Evolutionary conservation across 2,888 invertebrate genomes (phyloP).

Genomic region (Arctia plantaginis): DNA sequence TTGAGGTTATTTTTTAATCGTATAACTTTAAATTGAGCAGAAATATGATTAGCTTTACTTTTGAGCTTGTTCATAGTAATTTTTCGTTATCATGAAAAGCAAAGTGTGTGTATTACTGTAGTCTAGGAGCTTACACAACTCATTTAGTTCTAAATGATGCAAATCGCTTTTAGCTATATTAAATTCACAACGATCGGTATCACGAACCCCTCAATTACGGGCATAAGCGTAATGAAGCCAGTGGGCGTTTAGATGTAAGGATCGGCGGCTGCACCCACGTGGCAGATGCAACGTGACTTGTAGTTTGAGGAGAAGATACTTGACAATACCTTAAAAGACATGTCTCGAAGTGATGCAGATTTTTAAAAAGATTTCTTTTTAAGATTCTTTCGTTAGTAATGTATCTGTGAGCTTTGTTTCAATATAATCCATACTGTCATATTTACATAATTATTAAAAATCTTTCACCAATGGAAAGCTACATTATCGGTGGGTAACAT

Average conservation of each 20-base stretch:
- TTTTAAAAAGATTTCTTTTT: not conserved
- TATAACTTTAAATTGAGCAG: not conserved
- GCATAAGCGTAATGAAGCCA: conserved; percentile 21
- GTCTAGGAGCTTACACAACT: not conserved
- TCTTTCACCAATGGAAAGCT: too few species aligned
- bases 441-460: too few species aligned
- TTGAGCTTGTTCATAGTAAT: not conserved
- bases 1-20: not conserved
- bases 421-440: too few species aligned
- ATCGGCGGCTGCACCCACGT: conserved; percentile 18
- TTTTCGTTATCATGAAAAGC: not conserved
- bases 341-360: not conserved
- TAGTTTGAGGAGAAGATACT: not conserved
- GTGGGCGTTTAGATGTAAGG: conserved; percentile 24
- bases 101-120: not conserved
- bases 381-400: too few species aligned
- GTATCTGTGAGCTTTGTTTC: too few species aligned
- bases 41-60: not conserved
- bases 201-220: conserved; percentile 17
- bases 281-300: conserved; percentile 4
- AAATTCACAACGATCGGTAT: conserved; percentile 6
- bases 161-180: conserved; percentile 7
- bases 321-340: not conserved
- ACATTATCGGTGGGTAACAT: too few species aligned
- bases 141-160: not conserved